Base-by-base conservation (phyloP, 1,140 invertebrate species). In the Diploscapter pachys region DNA sequence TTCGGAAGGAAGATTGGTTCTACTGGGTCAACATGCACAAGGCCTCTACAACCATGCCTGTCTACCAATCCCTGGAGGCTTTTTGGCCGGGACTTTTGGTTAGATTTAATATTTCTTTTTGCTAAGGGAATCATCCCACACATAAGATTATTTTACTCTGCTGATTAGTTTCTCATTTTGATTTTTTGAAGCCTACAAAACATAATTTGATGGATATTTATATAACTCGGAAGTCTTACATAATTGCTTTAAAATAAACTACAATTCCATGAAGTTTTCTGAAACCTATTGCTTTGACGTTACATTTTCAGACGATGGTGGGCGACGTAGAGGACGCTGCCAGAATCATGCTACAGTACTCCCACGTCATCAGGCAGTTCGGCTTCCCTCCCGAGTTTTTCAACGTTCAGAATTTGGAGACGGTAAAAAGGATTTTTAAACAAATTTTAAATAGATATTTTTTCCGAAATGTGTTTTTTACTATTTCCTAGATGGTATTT, bases 331-430 rank as follows among this genome's bases (percentile, higher is more conserved):
- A 91, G 77, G 91, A 92, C 80, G 96, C 92, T 2, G 91, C 95
- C 90, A 92, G 93, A 83, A 93, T 94, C 4, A 88, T 99, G 52
- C 92, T 94, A 81, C 97, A 97, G 86, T 98, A 98, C 86, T 93
- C 96, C 84, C 91, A 93, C 81, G 93, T 99, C 0, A 95, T 93
- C 55, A 73, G 80, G n/a, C 82, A 85, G 85, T 98, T 94, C 88
- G 96, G 96, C 1, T 96, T 97, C 85, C 92, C 93, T 2, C 96
- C 96, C 3, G 96, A 99, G 87, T 95, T 98, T 84, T 99, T 96
- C 86, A 96, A 97, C 84, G 93, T 98, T 6, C 77, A 79, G 48
- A 86, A 84, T 75, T 55, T 73, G 57, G 80, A 85, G 66, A 64
- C 83, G 48, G 79, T 81, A 51, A 72, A 49, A 31, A 8, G 31